phyloP scores from a whole-genome alignment of 2,888 invertebrate genomes.

The Trilocha varians region DNA sequence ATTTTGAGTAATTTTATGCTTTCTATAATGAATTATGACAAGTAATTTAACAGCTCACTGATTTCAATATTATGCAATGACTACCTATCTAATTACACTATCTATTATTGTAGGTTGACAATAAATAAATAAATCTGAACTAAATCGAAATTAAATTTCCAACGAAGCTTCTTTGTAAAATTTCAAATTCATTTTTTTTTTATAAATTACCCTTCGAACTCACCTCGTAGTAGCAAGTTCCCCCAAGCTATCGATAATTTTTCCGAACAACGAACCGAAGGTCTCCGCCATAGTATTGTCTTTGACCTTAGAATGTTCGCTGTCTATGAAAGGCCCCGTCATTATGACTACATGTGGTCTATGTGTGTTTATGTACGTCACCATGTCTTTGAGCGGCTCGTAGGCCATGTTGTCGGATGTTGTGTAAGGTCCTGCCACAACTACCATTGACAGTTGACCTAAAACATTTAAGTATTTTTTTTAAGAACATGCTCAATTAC shows the following conservation, averaged over 20 bases:
- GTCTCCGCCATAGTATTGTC: conserved; percentile 77
- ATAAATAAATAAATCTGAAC: no score
- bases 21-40: no score
- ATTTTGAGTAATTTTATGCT: no score
- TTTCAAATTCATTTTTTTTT: neutral
- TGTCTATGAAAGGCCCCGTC: conserved; percentile 89
- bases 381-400: conserved; percentile 85
- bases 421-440: conserved; percentile 90
- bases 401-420: conserved; percentile 82
- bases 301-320: conserved; percentile 75
- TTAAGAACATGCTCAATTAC: no score
- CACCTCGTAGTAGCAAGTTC: conserved; percentile 74
- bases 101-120: no score
- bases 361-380: conserved; percentile 76
- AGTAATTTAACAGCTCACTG: no score
- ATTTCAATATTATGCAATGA: no score
- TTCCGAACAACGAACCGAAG: conserved; percentile 83
- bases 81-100: no score
- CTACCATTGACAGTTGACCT: conserved; percentile 77
- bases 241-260: conserved; percentile 77
- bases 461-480: conserved; percentile 9
- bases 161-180: no score
- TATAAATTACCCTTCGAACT: conserved; percentile 12
- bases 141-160: no score
- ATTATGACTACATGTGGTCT: conserved; percentile 87